These are phyloP conservation scores for Caradrina kadenii DNA, from an alignment of 2,888 invertebrate species.

Conservation along the genomic window DNA sequence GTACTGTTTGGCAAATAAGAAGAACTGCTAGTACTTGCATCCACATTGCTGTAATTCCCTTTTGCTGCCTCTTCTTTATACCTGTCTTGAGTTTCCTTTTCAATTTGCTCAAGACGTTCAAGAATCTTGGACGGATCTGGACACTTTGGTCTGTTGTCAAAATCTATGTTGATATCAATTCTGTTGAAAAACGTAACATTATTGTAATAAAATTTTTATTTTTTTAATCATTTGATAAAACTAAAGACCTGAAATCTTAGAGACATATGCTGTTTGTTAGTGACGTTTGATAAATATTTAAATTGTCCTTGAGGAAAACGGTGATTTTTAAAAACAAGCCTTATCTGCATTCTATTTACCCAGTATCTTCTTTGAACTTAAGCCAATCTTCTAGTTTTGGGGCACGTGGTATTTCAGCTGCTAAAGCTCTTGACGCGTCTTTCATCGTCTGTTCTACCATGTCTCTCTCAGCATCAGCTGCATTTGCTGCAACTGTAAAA, in stretches of 20 bases:
- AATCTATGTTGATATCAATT: slow-evolving; percentile 84
- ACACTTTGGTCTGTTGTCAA: slow-evolving; percentile 74
- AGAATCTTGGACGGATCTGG: slow-evolving; percentile 79
- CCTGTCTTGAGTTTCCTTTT: slow-evolving; percentile 82
- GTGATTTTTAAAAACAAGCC: too few relatives aligned
- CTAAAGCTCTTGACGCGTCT: slow-evolving; percentile 77
- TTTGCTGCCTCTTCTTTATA: slow-evolving; percentile 66
- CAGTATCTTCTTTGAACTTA: slow-evolving; percentile 82
- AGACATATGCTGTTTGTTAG: not conserved
- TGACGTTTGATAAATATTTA: not conserved
- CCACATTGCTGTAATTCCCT: slow-evolving; percentile 21
- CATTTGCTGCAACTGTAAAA: slow-evolving; percentile 18
- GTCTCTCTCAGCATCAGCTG: slow-evolving; percentile 68
- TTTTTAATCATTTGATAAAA: too few relatives aligned
- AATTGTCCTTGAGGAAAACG: not conserved
- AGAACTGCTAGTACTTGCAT: slow-evolving; percentile 20
- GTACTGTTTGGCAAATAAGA: slow-evolving; percentile 42
- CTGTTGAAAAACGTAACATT: slow-evolving; percentile 66
- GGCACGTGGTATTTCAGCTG: slow-evolving; percentile 83
- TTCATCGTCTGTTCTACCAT: slow-evolving; percentile 74
- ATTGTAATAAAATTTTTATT: not conserved
- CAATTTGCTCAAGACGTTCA: slow-evolving; percentile 85
- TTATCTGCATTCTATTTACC: slow-evolving; percentile 68
- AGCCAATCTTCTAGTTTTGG: slow-evolving; percentile 82
- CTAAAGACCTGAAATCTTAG: not conserved